Base-by-base conservation (phyloP, 2,888 invertebrate genomes). In the Alviniconcha strummeri region DNA sequence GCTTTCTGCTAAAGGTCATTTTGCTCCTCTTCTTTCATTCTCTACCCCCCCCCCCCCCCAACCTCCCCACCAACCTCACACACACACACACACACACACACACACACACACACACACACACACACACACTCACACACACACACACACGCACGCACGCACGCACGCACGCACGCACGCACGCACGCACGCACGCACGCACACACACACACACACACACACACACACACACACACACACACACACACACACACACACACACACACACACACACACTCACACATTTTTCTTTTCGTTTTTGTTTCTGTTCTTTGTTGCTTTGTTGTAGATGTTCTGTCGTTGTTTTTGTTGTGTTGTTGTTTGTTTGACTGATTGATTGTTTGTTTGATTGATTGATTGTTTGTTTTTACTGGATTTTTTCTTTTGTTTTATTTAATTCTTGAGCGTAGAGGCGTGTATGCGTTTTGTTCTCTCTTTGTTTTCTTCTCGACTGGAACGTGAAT, bases 141-240 rank as follows among this genome's bases (percentile, higher is more conserved):
- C 36, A 36, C 72, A 72, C 72, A 72, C 74, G 56, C 56, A 15
- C 56, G n/a, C 56, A 76, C 76, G 56, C 56, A 76, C 76, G 56
- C 76, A 76, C 57, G 56, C 4, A n/a, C 76, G 56, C n/a, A 15
- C 56, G 15, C 75, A 75, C 75, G 55, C 64, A 64, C 54, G 4
- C 72, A 52, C 36, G 6, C 72, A 72, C 72, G 36, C 64, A 64
- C 54, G 4, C 72, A 52, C 36, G 6, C 72, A 72, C 72, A 72
- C 64, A 64, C 54, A 36, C 72, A 52, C 36, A 36, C 72, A 72
- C 72, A 72, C 64, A 64, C 54, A 36, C 72, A 52, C 36, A 36
- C 72, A 72, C 72, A 72, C 64, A 64, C 54, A 36, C 72, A 52
- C 36, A 36, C 72, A 72, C 72, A 72, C 64, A 64, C 54, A 36